Percentiles rank a stretch among this genome's conserved stretches.
Evolutionary conservation across 1,140 invertebrate species (phyloP).

Genomic region (Heliothis subflexa): DNA sequence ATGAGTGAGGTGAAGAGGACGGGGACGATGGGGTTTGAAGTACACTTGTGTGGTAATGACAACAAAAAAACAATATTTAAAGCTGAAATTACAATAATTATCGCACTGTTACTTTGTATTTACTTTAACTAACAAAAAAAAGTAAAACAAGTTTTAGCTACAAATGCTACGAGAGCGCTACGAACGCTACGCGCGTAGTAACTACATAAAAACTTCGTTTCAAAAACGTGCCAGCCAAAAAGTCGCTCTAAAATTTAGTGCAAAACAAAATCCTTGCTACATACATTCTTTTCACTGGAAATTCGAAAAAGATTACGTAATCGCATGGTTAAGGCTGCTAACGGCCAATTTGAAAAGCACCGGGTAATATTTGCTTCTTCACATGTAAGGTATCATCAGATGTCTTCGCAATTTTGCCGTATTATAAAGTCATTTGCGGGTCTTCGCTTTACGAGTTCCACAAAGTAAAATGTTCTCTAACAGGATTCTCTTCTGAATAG

Average conservation of each 20-base stretch:
- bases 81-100: neutral
- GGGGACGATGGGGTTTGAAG: no score
- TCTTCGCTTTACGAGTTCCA: conserved; percentile 52
- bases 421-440: conserved; percentile 67
- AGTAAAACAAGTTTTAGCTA: neutral
- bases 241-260: conserved; percentile 19
- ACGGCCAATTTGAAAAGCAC: conserved; percentile 36
- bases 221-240: conserved; percentile 1
- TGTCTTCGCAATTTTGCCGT: conserved; percentile 57
- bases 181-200: conserved; percentile 22
- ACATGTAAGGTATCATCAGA: conserved; percentile 51
- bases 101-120: neutral
- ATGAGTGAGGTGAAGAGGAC: neutral
- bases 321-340: conserved; percentile 25
- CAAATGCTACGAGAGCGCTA: neutral
- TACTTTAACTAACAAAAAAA: neutral
- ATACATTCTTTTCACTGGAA: conserved; percentile 31
- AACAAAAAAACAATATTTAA: no score
- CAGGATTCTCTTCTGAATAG: conserved; percentile 57
- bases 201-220: conserved; percentile 1
- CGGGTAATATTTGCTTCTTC: conserved; percentile 9
- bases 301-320: conserved; percentile 41
- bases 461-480: conserved; percentile 63
- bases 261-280: conserved; percentile 28
- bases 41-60: no score